Base-by-base conservation (phyloP, 2,797 vertebrate genomes). In the Emydoidea blandingii region DNA sequence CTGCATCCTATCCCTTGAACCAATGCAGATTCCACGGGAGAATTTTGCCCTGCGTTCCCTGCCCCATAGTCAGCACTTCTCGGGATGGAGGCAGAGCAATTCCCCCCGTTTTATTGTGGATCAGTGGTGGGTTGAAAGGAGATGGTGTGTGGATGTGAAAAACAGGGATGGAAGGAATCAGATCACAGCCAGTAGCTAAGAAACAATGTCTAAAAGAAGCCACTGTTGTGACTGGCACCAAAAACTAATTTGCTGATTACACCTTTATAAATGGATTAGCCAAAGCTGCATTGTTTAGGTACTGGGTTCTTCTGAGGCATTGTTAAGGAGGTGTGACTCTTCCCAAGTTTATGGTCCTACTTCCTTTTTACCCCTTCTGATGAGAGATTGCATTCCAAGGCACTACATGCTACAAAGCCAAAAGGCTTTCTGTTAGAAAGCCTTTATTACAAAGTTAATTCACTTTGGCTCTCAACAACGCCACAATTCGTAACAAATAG, bases 401-500 rank as follows among this genome's bases (percentile, higher is more conserved):
- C 6, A 8, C 68, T 52, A 3, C 56, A 19, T 1, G 0, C 37
- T 49, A 47, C 50, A 31, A 37, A 86, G 37, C 44, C 85, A 91
- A 76, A 49, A 1, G 3, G 19, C 68, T 76, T 87, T 86, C 79
- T 82, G 29, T 87, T 87, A 25, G 12, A 83, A 90, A 19, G 31
- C 53, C 83, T 92, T 49, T 82, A 34, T 25, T 6, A 68, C 85
- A 78, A 56, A 85, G 89, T 68, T 57, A 89, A 88, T 94, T 96
- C 74, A 47, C 81, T 90, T 72, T 78, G 88, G 86, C 81, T 91
- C 83, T 49, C 57, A 59, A 1, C 1, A 68, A 85, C 82, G 86
- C 37, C 81, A 65, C 83, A 86, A 81, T 50, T 83, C 37, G 29
- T 31, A 53, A 96, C 91, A 95, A 97, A 96, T 53, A 94, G 85